Conservation (phyloP, 1,140 invertebrate genomes). For the Pogonus chalceus region DNA sequence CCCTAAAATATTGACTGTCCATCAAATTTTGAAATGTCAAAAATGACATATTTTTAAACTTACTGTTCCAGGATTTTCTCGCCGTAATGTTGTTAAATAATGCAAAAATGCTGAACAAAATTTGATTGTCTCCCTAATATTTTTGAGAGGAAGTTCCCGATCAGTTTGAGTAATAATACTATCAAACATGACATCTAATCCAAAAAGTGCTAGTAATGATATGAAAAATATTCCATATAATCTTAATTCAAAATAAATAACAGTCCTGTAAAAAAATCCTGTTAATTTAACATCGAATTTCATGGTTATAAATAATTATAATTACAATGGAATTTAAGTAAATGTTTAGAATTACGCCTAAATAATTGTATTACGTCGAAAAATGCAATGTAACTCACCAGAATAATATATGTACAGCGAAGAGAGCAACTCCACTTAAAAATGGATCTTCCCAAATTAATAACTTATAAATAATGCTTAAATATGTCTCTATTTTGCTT, state of each 20-base stretch:
- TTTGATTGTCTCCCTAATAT: not conserved
- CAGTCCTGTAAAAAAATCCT: not conserved
- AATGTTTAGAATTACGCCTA: not conserved
- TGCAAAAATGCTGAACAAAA: not conserved
- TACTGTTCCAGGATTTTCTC: constrained; percentile 2
- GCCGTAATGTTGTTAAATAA: not conserved
- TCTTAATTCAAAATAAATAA: not conserved
- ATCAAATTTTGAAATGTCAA: too few relatives aligned
- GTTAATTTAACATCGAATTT: too few relatives aligned
- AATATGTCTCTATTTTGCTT: not conserved
- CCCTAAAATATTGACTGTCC: not conserved
- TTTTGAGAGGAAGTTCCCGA: not conserved
- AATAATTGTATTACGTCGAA: not conserved
- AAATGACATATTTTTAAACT: not conserved
- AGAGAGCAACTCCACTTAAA: not conserved
- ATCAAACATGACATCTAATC: not conserved
- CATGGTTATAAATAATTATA: too few relatives aligned
- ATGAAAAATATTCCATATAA: not conserved
- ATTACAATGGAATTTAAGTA: not conserved
- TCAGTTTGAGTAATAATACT: not conserved
- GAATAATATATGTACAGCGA: not conserved
- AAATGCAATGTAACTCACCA: not conserved
- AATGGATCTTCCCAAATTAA: constrained; percentile 3
- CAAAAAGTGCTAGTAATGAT: not conserved
- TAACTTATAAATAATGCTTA: not conserved